Evolutionary conservation across 2,797 vertebrate genomes (phyloP).

Genomic region (Sebastes hubbsi): DNA sequence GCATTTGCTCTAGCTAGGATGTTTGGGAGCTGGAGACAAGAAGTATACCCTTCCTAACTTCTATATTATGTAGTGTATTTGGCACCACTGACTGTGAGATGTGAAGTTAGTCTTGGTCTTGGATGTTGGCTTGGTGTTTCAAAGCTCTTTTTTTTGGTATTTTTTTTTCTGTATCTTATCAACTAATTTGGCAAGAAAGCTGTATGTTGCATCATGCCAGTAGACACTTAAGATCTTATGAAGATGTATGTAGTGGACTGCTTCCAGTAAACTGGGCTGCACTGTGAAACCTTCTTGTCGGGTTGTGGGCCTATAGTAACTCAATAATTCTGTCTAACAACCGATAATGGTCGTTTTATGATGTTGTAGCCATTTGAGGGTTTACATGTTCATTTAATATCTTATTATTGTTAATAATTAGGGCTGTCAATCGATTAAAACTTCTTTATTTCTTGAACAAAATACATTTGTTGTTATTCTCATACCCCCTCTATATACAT

Average conservation of each 20-base stretch:
- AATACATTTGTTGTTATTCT: not conserved
- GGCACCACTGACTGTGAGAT: not conserved
- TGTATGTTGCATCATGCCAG: not conserved
- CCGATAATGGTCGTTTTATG: not conserved
- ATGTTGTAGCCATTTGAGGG: not conserved
- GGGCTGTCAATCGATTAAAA: too few species aligned
- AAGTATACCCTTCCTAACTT: not conserved
- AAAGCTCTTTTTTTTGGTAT: not conserved
- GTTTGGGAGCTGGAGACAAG: not conserved
- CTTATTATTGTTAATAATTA: not conserved
- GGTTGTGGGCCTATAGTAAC: not conserved
- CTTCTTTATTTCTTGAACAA: not conserved
- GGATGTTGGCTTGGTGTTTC: not conserved
- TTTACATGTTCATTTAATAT: not conserved
- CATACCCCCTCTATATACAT: not conserved
- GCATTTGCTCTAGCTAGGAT: not conserved
- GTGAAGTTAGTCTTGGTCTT: not conserved
- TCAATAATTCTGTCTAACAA: not conserved
- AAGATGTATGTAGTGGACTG: not conserved
- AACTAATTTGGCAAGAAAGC: not conserved
- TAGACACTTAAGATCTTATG: not conserved
- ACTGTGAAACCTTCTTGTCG: not conserved
- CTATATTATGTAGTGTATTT: not conserved
- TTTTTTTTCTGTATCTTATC: not conserved
- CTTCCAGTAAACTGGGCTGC: not conserved